Percentiles rank a stretch among this genome's conserved stretches.
Evolutionary conservation across 2,113 vertebrate species (phyloP).

Genomic region (Helogale parvula): DNA sequence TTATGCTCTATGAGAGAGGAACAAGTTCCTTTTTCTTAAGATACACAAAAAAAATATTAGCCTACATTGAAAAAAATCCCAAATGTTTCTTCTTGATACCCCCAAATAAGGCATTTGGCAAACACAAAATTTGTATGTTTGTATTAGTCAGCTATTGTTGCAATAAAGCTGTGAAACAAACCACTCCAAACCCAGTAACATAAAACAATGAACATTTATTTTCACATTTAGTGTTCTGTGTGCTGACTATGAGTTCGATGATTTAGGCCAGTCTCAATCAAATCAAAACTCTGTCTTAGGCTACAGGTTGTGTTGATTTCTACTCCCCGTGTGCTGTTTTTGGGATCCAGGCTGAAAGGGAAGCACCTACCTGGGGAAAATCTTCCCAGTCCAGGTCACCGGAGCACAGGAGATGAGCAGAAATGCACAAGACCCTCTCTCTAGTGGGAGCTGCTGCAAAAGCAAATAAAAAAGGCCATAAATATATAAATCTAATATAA

Average conservation of each 20-base stretch:
- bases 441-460: neutral
- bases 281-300: neutral
- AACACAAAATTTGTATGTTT: neutral
- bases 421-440: neutral
- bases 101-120: conserved; percentile 7
- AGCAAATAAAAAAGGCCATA: neutral
- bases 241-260: neutral
- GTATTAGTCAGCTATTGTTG: neutral
- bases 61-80: neutral
- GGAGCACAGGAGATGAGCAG: neutral
- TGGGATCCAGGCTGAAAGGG: neutral
- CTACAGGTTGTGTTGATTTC: neutral
- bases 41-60: neutral
- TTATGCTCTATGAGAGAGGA: neutral
- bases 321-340: neutral
- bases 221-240: neutral
- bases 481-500: neutral
- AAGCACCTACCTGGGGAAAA: neutral
- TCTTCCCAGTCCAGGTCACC: neutral
- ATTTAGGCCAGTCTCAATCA: neutral
- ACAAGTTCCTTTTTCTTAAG: neutral
- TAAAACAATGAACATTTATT: neutral
- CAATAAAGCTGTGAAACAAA: neutral
- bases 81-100: neutral
- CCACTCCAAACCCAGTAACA: neutral